Evolutionary conservation across 2,888 invertebrate species (phyloP), one percentile per base, ranked within the genome.

Genomic region (Leucophenga maculata): DNA sequence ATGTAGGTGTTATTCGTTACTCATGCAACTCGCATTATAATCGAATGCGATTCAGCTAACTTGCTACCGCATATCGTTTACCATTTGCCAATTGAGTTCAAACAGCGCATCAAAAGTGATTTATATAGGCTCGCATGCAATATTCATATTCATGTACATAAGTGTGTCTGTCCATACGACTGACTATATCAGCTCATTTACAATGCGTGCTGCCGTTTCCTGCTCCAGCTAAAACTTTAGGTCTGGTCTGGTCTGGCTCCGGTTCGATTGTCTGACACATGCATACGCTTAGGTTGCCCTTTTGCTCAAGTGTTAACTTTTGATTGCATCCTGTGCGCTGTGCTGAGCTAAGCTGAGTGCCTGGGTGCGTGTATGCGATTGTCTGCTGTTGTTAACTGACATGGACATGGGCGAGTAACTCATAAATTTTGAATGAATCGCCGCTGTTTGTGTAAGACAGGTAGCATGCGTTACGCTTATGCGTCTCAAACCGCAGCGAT

Each of bases 341-440:
- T 26, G 11, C 14, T 39, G 39, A 39, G 39, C 18, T 22, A 26
- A 26, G n/a, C 20, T 54, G 57, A 26, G 14, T 65, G 50, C 50
- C 9, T 50, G 50, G 9, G 65, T 20, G 44, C 31, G 44, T 60
- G 16, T 3, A 44, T 20, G 44, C n/a, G 60, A 55, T 18, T 26
- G 55, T 55, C 22, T 31, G 31, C 32, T 57, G 55, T 31, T 20
- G n/a, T 57, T 26, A 62, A 64, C 62, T 18, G 46, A 14, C 62
- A 32, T 54, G 57, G 67, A 46, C 59, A 59, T 16, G 68, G 64
- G 68, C 64, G 50, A 64, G 67, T 50, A 60, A 59, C 64, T 64
- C 68, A 65, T 68, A 68, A 68, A 68, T 68, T 68, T 54, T 68
- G 64, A 68, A 68, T 68, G 68, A 64, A 64, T 68, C 55, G 26